Percentiles rank a stretch among this genome's conserved stretches.
Evolutionary conservation across 1,140 invertebrate genomes (phyloP).

Genomic region (Ips typographus): DNA sequence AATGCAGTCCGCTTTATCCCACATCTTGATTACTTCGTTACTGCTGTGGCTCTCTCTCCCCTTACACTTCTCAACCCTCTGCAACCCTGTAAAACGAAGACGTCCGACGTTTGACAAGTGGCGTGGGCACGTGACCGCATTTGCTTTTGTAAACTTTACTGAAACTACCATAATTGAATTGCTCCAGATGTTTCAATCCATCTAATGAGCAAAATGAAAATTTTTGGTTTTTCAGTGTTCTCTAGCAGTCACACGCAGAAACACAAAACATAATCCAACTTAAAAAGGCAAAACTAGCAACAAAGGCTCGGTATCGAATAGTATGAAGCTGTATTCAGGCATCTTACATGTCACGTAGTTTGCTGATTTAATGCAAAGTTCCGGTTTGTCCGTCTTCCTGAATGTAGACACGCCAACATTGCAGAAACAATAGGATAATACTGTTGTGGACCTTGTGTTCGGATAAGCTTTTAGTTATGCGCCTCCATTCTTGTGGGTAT

Average conservation of each 20-base stretch:
- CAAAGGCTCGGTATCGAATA: neutral
- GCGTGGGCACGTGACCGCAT: slow-evolving; percentile 24
- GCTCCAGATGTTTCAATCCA: neutral
- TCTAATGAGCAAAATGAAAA: too few species aligned
- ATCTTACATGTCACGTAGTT: slow-evolving; percentile 19
- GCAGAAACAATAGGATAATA: slow-evolving; percentile 8
- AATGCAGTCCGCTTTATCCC: slow-evolving; percentile 23
- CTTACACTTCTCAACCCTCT: too few species aligned
- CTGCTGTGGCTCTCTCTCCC: neutral
- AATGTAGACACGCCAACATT: slow-evolving; percentile 18
- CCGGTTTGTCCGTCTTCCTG: slow-evolving; percentile 30
- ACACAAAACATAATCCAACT: too few species aligned
- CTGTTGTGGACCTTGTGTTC: slow-evolving; percentile 7
- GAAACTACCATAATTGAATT: slow-evolving; percentile 26
- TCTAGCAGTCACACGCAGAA: too few species aligned
- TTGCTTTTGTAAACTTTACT: slow-evolving; percentile 19
- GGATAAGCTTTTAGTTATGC: slow-evolving; percentile 9
- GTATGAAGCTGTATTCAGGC: neutral
- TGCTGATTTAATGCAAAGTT: slow-evolving; percentile 28
- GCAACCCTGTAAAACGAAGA: neutral
- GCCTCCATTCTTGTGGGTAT: neutral
- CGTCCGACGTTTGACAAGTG: slow-evolving; percentile 30
- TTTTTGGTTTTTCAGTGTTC: too few species aligned
- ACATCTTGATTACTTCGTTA: slow-evolving; percentile 30
- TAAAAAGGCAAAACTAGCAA: too few species aligned